Percentiles rank a stretch among this genome's conserved stretches.
phyloP scores from a whole-genome alignment of 2,797 vertebrate genomes.

The Zenarchopterus dispar region DNA sequence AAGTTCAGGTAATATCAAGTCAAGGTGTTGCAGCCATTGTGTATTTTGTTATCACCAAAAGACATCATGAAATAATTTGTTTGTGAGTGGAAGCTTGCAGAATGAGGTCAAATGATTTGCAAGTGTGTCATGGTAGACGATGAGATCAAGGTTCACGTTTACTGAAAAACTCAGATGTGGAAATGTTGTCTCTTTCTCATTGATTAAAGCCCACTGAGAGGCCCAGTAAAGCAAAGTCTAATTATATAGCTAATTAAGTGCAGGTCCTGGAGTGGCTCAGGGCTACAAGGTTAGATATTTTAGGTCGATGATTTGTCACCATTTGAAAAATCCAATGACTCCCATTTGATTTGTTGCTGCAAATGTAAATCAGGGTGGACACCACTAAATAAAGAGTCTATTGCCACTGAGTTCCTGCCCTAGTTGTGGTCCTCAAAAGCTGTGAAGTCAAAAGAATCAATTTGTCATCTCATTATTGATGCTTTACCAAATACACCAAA shows the following conservation, averaged over 20 bases:
- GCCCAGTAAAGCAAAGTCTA: slow-evolving; percentile 79
- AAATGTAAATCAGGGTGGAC: slow-evolving; percentile 68
- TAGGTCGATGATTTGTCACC: slow-evolving; percentile 81
- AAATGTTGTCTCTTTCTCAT: slow-evolving; percentile 76
- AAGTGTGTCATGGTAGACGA: slow-evolving; percentile 51
- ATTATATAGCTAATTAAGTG: slow-evolving; percentile 84
- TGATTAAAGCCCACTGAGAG: slow-evolving; percentile 77
- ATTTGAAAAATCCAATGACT: slow-evolving; percentile 75
- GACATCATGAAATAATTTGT: not conserved
- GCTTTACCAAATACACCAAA: slow-evolving; percentile 15
- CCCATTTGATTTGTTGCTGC: slow-evolving; percentile 71
- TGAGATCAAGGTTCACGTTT: slow-evolving; percentile 57
- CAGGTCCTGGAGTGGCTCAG: slow-evolving; percentile 62
- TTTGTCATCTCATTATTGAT: slow-evolving; percentile 45
- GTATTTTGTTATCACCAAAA: not conserved
- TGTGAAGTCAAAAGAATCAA: slow-evolving; percentile 42
- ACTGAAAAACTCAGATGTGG: slow-evolving; percentile 54
- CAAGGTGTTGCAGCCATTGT: not conserved
- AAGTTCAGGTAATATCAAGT: not conserved
- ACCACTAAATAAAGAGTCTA: slow-evolving; percentile 60
- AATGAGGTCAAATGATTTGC: slow-evolving; percentile 48
- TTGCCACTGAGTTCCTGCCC: slow-evolving; percentile 52
- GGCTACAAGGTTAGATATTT: slow-evolving; percentile 78
- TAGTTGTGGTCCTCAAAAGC: slow-evolving; percentile 47
- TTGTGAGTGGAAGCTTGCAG: slow-evolving; percentile 7